Base-by-base conservation (phyloP, 2,797 vertebrate genomes). In the Darevskia mixta region DNA sequence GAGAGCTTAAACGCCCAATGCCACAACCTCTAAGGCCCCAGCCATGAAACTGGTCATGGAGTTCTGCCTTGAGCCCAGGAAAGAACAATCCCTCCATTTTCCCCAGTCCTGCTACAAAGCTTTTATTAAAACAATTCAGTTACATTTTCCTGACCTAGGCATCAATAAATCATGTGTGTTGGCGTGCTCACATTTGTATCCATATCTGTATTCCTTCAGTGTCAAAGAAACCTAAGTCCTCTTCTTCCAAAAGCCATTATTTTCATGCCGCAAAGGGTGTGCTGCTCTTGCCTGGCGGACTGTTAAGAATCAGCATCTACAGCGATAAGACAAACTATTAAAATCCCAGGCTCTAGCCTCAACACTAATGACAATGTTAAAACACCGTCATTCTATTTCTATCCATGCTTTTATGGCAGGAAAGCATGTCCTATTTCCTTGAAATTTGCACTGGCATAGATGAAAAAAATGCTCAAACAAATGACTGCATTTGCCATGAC, bases 301-400 rank as follows among this genome's bases (percentile, higher is more conserved):
- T 85, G 90, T 93, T 91, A 93, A 77, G 10, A 85, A 86, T 77
- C 91, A 90, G 49, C 87, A 75, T 35, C 17, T 81, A 69, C 11
- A 75, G 38, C 11, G 45, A 85, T 85, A 76, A 86, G 73, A 58
- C 85, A 92, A 92, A 89, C 35, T 76, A 93, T 80, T 91, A 91
- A 93, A 94, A 94, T 91, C 92, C 90, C 43, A 20, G 78, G 77
- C 82, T 83, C 76, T 89, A 83, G 61, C 29, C 84, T 91, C 2
- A 55, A 93, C 90, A 93, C 84, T 85, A 81, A 79, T 90, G 90
- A 88, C 87, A 91, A 93, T 87, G 90, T 91, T 94, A 95, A 95
- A 96, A 94, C 93, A 88, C 84, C 89, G 94, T 91, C 91, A 91
- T 89, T 92, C 75, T 89, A 81, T 11, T 18, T 17, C 61, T 64